Base-by-base conservation (phyloP, 2,888 invertebrate genomes). In the Blastobasis lacticolella region DNA sequence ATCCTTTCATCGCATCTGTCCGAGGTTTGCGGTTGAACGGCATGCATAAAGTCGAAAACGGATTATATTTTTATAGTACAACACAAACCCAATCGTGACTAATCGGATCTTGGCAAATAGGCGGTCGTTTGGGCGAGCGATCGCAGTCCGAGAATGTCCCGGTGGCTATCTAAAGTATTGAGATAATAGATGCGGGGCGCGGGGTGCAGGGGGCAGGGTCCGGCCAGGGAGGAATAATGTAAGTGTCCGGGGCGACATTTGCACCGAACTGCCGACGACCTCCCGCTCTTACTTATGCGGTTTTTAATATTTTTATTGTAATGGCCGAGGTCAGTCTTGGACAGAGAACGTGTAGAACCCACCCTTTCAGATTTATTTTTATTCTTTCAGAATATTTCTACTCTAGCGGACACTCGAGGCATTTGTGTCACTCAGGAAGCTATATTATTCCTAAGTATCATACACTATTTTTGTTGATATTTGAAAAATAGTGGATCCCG, bases 301-400 rank as follows among this genome's bases (percentile, higher is more conserved):
- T 87, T 88, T 89, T 88, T 88, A 87, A 88, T 88, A 88, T 88
- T 91, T 91, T 91, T 91, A 91, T 91, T 91, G 91, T 89, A 90
- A 91, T 91, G 69, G 79, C 71, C 67, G 68, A 68, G 78, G 78
- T 72, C 82, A 80, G 70, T 69, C 55, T 55, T 54, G 77, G 55
- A 73, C 71, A 71, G 55, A 54, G 58, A 23, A 23, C 23, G 23
- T 23, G 23, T 23, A 23, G 23, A 23, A 23, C 23, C 23, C 23
- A 23, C 23, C 23, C 23, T 23, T 23, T 23, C 23, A 23, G 23
- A 23, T 23, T 23, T 23, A 23, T 23, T 23, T 23, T 23, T 23
- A 23, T 23, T 23, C 23, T 23, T 23, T 23, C 2, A 23, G 3
- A 23, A 23, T 23, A 23, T 23, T 23, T 23, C 23, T 23, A 23